Evolutionary conservation across 64 coral and sea anemone species (phyloP), one percentile per base, ranked within the genome.

Genomic region (Hydrozoanthus tunicans): DNA sequence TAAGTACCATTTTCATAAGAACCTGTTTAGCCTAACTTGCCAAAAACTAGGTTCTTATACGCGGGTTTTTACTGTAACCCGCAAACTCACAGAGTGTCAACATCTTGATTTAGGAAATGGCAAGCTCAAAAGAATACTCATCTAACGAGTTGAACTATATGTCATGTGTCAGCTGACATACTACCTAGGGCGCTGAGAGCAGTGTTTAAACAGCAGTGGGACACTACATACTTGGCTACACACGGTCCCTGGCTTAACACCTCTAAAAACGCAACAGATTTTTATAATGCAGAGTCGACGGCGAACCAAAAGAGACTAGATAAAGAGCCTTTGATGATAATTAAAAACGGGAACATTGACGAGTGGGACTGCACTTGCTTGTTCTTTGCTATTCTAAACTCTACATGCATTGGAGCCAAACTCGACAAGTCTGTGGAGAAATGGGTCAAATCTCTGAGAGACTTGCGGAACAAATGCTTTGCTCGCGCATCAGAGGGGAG

Each of bases 311-410:
- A 27, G 70, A 78, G 63, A 6, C 77, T 88, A 32, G 70, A 73
- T 76, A 88, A 14, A 32, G 82, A 93, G 13, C 82, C 86, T 17
- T 71, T 77, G 6, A 70, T 79, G 51, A 10, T 53, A 8, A 80
- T 93, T n/a, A 77, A 56, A 64, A 86, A 92, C 26, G 91, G 91
- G 58, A 79, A 93, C 20, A 69, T 5, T 52, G 54, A 88, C 7
- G 64, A 78, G 59, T 93, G 91, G 91, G 91, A 93, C 58, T 93
- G 91, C 51, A 93, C 83, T 9, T 86, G 62, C 53, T 68, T 93
- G 52, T 93, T 93, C 57, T 79, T 88, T 79, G 91, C 64, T 1
- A 56, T 92, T 27, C 90, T 92, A n/a, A 84, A 62, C 62, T 91
- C 90, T 1, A 57, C 60, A 11, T 67, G 77, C 14, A 83, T 91